Base-by-base conservation (phyloP, 2,113 vertebrate species). In the Falco punctatus region DNA sequence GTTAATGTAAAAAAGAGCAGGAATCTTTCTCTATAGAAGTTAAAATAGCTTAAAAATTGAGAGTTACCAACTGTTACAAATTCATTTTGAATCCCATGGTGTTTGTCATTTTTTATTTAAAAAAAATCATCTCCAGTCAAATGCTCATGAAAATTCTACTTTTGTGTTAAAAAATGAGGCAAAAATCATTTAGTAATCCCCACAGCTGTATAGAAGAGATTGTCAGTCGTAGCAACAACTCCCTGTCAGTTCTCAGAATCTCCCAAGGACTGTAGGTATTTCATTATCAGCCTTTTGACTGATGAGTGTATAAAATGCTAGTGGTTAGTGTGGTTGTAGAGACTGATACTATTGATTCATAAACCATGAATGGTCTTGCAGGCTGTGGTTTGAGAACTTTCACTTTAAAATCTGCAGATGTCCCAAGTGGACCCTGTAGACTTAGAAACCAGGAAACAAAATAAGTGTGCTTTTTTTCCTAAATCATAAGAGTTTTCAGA, bases 41-140 rank as follows among this genome's bases (percentile, higher is more conserved):
- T 87, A 75, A 94, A 90, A 81, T 77, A 90, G 42, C 49, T 92
- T 55, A 51, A 83, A 95, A 95, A 48, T 22, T 1, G 46, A 42
- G n/a, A 16, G 17, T 85, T 94, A 84, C 33, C 58, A 77, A 33
- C 23, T 61, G n/a, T 74, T 61, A 52, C 19, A 65, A 35, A 92
- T 92, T 85, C 81, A 70, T 26, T 74, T 49, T 32, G 20, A 77
- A 23, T 92, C 66, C 54, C 74, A 58, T 1, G 4, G 54, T 87
- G 28, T 95, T 94, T 87, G 57, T 46, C 3, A 91, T 72, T 87
- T 95, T 95, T 77, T 85, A 17, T 65, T 89, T 27, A 66, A 91
- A 89, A 91, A 77, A 30, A 16, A 13, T 14, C 49, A 26, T 80
- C 58, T 91, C 30, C 19, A 87, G 33, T 82, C 54, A 91, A 75